Conservation (phyloP, 2,888 invertebrate species). For the Troides oblongomaculatus region DNA sequence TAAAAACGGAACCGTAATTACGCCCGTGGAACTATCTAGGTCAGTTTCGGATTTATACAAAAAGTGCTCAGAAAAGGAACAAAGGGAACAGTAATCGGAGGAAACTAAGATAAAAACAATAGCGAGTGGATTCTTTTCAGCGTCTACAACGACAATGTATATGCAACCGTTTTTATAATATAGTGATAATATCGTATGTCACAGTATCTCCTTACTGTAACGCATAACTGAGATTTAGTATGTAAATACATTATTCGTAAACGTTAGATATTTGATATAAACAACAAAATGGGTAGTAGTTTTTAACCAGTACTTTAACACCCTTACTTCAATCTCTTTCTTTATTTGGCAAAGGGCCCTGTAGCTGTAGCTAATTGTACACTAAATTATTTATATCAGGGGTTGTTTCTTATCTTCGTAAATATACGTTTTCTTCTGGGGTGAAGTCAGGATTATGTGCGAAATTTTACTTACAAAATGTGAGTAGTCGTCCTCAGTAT, state of each 20-base stretch:
- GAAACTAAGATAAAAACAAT: slow-evolving; percentile 30
- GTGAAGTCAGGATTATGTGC: too few species aligned
- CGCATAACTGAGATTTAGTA: neutral
- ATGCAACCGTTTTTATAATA: slow-evolving; percentile 17
- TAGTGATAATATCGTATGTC: slow-evolving; percentile 11
- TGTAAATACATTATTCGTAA: neutral
- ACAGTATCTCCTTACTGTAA: neutral
- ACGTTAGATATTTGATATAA: neutral
- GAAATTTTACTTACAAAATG: too few species aligned
- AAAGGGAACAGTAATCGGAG: slow-evolving; percentile 31
- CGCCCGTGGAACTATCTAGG: slow-evolving; percentile 28
- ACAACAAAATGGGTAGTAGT: too few species aligned
- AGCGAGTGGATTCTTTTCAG: slow-evolving; percentile 27
- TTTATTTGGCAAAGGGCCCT: too few species aligned
- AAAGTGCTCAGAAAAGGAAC: slow-evolving; percentile 28
- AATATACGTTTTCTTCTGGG: too few species aligned
- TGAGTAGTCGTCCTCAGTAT: too few species aligned
- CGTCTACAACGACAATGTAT: slow-evolving; percentile 25
- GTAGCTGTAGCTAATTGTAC: too few species aligned
- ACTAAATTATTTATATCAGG: too few species aligned
- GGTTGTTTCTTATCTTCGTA: too few species aligned
- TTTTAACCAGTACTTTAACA: too few species aligned
- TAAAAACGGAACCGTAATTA: slow-evolving; percentile 29
- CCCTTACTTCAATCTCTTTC: too few species aligned
- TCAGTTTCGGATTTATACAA: slow-evolving; percentile 30